phyloP scores from a whole-genome alignment of 2,113 vertebrate genomes.

The Clinocottus analis region DNA sequence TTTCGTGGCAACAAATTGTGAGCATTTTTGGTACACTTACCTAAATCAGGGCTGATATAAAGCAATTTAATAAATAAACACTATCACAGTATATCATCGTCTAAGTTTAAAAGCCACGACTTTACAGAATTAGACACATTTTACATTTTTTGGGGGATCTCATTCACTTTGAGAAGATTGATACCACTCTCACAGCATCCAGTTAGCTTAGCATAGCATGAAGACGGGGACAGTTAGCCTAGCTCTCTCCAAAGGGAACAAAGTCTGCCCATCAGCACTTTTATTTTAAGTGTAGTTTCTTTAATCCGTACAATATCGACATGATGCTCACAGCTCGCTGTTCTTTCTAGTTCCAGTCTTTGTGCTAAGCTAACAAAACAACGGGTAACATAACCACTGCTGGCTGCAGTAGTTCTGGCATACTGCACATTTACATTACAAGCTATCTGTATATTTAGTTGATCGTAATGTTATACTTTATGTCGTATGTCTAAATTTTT shows the following conservation, averaged over 20 bases:
- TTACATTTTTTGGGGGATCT: not conserved
- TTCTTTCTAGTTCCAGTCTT: not conserved
- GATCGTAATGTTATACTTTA: not conserved
- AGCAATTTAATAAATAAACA: no score
- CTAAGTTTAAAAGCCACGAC: not conserved
- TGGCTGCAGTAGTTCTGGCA: not conserved
- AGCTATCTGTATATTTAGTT: not conserved
- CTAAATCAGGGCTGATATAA: not conserved
- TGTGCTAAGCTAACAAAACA: conserved; percentile 4
- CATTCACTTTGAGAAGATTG: not conserved
- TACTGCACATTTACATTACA: not conserved
- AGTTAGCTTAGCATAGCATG: not conserved
- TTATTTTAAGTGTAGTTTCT: not conserved
- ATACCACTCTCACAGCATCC: not conserved
- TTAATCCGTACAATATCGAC: not conserved
- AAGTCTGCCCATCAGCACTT: not conserved
- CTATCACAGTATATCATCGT: not conserved
- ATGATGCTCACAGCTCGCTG: not conserved
- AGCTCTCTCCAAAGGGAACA: not conserved
- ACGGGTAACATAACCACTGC: not conserved
- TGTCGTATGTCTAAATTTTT: not conserved
- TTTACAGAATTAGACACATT: not conserved
- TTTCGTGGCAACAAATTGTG: not conserved
- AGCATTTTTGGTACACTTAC: not conserved
- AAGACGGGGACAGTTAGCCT: no score